These are phyloP conservation scores for Eupithecia abbreviata DNA, from an alignment of 2,888 invertebrate genomes.

Conservation along the genomic window DNA sequence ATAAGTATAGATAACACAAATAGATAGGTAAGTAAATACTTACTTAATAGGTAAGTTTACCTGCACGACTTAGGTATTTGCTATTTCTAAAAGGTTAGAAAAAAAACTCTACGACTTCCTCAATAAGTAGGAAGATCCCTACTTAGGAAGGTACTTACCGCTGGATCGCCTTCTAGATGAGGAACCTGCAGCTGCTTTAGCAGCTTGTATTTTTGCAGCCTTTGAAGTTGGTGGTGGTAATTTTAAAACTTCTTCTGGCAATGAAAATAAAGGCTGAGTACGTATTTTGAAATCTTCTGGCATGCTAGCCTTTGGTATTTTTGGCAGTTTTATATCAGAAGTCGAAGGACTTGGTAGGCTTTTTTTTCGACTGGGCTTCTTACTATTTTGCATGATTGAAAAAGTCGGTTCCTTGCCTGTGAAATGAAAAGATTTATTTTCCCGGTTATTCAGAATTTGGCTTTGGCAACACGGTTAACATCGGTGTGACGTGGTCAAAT, in stretches of 20 bases:
- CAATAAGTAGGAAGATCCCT: too few species aligned
- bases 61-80: too few species aligned
- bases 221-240: constrained; percentile 71
- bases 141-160: constrained; percentile 53
- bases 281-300: constrained; percentile 84
- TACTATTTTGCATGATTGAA: constrained; percentile 4
- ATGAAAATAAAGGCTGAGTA: constrained; percentile 84
- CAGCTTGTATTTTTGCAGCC: constrained; percentile 63
- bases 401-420: not conserved
- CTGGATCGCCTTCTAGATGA: constrained; percentile 63
- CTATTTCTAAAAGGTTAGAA: too few species aligned
- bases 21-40: too few species aligned
- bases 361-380: constrained; percentile 70
- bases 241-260: constrained; percentile 85
- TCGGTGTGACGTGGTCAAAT: not conserved
- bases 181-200: constrained; percentile 50
- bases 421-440: not conserved
- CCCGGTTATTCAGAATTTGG: constrained; percentile 5
- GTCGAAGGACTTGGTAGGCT: constrained; percentile 67
- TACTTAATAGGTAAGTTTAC: too few species aligned
- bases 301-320: constrained; percentile 80
- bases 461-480: not conserved
- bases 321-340: constrained; percentile 81
- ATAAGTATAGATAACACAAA: too few species aligned
- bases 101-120: too few species aligned